These are phyloP conservation scores for Gila orcuttii DNA, from an alignment of 2,113 vertebrate species.

Conservation along the genomic window DNA sequence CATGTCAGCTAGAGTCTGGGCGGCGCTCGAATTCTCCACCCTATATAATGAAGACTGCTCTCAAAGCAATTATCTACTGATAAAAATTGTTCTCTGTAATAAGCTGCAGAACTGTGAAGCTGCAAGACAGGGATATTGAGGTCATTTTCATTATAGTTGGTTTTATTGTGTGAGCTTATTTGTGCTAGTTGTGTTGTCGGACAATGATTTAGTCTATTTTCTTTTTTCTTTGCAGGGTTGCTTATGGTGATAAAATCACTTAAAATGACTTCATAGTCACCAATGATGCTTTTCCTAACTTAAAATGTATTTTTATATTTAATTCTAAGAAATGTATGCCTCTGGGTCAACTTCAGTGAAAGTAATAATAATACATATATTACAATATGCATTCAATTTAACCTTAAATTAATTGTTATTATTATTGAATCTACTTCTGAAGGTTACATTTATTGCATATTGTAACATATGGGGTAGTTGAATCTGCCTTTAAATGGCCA, in stretches of 20 bases:
- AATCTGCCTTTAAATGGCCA: not conserved
- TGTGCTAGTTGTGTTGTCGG: conserved; percentile 39
- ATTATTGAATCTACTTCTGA: too few relatives aligned
- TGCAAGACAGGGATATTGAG: conserved; percentile 53
- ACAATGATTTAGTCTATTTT: not conserved
- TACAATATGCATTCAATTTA: too few relatives aligned
- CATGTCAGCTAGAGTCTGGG: conserved; percentile 31
- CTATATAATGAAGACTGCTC: conserved; percentile 50
- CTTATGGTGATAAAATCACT: not conserved
- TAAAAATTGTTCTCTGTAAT: conserved; percentile 53
- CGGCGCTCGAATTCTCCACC: conserved; percentile 2
- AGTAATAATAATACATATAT: not conserved
- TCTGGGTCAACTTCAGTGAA: not conserved
- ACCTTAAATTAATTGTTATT: too few relatives aligned
- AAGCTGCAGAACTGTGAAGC: conserved; percentile 41
- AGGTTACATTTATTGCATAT: too few relatives aligned
- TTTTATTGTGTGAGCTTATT: conserved; percentile 50
- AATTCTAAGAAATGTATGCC: not conserved
- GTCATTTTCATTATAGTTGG: conserved; percentile 60
- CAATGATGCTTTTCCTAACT: not conserved
- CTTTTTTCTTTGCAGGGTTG: not conserved
- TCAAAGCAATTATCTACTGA: conserved; percentile 59
- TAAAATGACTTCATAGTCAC: not conserved
- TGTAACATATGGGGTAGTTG: too few relatives aligned
- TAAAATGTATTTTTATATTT: too few relatives aligned